A percentile compares a stretch with the other conserved stretches of the same genome.
These are phyloP conservation scores for Hyposoter didymator DNA, from an alignment of 2,888 invertebrate genomes.

Conservation along the genomic window DNA sequence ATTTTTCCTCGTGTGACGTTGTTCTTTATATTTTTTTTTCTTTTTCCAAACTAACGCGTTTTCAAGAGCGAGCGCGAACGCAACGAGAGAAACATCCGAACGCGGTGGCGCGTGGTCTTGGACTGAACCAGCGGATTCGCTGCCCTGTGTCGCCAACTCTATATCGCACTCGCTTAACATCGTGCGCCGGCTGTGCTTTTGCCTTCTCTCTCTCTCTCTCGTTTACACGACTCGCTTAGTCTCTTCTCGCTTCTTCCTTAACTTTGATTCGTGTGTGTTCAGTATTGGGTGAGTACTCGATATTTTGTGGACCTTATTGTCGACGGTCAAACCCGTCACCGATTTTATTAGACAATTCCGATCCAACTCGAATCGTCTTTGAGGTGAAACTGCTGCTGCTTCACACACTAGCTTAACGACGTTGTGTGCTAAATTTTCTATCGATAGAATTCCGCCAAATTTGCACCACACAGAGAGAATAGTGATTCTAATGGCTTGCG, in stretches of 20 bases:
- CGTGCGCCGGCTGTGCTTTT: conserved; percentile 72
- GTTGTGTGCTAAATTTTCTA: too few relatives aligned
- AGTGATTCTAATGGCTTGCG: too few relatives aligned
- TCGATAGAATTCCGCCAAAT: too few relatives aligned
- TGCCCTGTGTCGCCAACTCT: conserved; percentile 75
- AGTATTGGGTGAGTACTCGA: conserved; percentile 17
- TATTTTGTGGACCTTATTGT: conserved; percentile 2
- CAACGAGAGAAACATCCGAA: conserved; percentile 70
- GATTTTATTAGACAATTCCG: neutral
- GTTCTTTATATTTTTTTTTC: conserved; percentile 6
- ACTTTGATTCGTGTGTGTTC: conserved; percentile 47
- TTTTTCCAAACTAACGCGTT: conserved; percentile 8
- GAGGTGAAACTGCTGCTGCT: too few relatives aligned
- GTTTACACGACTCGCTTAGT: conserved; percentile 10
- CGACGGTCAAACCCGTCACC: neutral
- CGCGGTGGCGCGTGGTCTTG: conserved; percentile 79
- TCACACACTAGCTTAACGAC: too few relatives aligned
- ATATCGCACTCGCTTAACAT: conserved; percentile 67
- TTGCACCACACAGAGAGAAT: too few relatives aligned
- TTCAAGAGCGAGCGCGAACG: conserved; percentile 44
- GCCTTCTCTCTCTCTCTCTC: conserved; percentile 48
- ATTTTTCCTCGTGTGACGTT: neutral
- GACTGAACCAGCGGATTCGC: conserved; percentile 76
- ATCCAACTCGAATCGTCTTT: neutral
- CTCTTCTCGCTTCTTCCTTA: conserved; percentile 39